These are phyloP conservation scores for Nemopilema nomurai DNA, from an alignment of 30 jellyfish, hydroid and myxozoan genomes.

Conservation along the genomic window DNA sequence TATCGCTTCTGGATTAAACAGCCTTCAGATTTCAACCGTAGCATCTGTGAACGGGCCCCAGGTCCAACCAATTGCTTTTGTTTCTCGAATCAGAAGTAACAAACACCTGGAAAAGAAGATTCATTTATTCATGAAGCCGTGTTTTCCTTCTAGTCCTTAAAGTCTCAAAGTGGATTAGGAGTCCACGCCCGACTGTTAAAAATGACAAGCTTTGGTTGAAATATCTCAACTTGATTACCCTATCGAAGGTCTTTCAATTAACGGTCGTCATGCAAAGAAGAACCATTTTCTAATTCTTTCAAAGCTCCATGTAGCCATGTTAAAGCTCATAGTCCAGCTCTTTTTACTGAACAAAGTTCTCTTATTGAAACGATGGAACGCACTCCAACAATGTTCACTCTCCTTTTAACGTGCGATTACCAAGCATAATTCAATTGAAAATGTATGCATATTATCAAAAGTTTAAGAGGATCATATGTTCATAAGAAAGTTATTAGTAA, in stretches of 20 bases:
- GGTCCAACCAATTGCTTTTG: slow-evolving; percentile 13
- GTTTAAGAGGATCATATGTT: neutral
- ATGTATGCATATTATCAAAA: neutral
- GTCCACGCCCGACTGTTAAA: neutral
- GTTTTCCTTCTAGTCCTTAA: neutral
- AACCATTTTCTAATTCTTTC: too few species aligned
- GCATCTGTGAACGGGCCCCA: neutral
- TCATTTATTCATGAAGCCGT: neutral
- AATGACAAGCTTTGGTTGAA: neutral
- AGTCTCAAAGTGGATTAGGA: neutral
- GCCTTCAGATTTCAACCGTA: neutral
- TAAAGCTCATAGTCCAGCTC: too few species aligned
- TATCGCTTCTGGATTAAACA: neutral
- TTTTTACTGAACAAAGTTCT: too few species aligned
- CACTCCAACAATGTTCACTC: neutral
- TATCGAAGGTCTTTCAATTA: too few species aligned
- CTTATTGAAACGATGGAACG: too few species aligned
- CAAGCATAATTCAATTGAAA: neutral
- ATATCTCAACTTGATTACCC: too few species aligned
- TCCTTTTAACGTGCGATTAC: neutral
- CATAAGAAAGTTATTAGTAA: neutral
- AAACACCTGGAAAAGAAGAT: slow-evolving; percentile 16
- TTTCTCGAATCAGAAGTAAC: neutral
- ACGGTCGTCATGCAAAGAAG: too few species aligned
- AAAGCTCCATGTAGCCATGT: too few species aligned